Percentiles rank a stretch among this genome's conserved stretches.
Evolutionary conservation across 2,113 vertebrate species (phyloP).

Genomic region (Colistium nudipinnis): DNA sequence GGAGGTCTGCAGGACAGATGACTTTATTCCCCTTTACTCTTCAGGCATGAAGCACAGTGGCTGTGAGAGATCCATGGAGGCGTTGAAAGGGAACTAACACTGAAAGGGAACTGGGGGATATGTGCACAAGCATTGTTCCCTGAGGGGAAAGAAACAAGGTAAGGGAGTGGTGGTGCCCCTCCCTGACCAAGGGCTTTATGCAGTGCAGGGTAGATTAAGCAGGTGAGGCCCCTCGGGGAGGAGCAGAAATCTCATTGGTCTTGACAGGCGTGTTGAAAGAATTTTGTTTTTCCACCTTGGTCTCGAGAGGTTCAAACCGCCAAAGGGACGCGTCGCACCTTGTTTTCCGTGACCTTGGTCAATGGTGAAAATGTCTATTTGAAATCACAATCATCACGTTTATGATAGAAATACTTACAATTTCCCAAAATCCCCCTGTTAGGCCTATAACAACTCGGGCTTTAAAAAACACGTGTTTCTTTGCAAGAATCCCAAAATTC

Average conservation of each 20-base stretch:
- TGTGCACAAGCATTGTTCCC: neutral
- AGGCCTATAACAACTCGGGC: too few species aligned
- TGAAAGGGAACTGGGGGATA: neutral
- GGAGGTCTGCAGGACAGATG: neutral
- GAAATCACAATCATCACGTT: neutral
- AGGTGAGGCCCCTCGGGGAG: neutral
- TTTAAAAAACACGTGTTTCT: conserved; percentile 6
- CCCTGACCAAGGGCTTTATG: neutral
- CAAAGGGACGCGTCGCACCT: neutral
- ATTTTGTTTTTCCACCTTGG: neutral
- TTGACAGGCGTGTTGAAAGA: neutral
- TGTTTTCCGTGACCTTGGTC: too few species aligned
- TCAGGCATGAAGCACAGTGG: neutral
- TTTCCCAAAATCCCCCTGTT: too few species aligned
- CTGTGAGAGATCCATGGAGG: neutral
- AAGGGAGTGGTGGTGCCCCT: neutral
- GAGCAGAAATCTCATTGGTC: neutral
- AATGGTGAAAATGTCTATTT: too few species aligned
- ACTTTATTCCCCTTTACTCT: neutral
- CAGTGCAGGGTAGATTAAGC: neutral
- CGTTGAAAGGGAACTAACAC: neutral
- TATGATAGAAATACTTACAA: neutral
- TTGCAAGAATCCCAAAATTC: neutral
- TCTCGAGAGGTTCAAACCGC: neutral
- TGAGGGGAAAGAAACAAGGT: neutral